Conservation (phyloP, 2,888 invertebrate species). For the Euzophera pinguis region DNA sequence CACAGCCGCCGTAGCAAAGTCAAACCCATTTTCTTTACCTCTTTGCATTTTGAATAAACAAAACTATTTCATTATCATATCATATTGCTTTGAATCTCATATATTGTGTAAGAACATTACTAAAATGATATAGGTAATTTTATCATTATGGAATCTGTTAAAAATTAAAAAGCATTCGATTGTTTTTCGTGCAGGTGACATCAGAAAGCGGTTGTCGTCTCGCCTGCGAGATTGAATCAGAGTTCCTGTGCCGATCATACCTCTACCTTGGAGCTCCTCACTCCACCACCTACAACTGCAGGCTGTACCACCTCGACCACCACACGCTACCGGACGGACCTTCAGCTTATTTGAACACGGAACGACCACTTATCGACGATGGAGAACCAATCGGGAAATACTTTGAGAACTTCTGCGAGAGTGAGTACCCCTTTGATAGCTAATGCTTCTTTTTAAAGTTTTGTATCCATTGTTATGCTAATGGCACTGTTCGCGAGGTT, state of each 20-base stretch:
- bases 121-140: too few species aligned
- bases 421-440: slow-evolving; percentile 73
- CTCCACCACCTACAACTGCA: slow-evolving; percentile 93
- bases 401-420: slow-evolving; percentile 94
- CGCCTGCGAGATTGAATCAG: slow-evolving; percentile 95
- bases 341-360: slow-evolving; percentile 93
- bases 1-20: too few species aligned
- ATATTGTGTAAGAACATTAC: too few species aligned
- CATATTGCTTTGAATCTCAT: too few species aligned
- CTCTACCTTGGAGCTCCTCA: slow-evolving; percentile 88
- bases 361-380: slow-evolving; percentile 93
- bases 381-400: slow-evolving; percentile 94
- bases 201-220: slow-evolving; percentile 93
- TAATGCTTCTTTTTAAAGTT: neutral
- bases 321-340: slow-evolving; percentile 95
- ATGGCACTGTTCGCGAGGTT: too few species aligned
- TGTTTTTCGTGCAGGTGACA: slow-evolving; percentile 81
- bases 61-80: too few species aligned
- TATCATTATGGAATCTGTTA: too few species aligned
- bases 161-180: too few species aligned
- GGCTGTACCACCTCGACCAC: slow-evolving; percentile 95
- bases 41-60: too few species aligned
- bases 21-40: too few species aligned
- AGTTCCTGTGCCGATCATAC: slow-evolving; percentile 94
- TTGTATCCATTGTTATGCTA: too few species aligned